Percentiles rank a stretch among this genome's conserved stretches.
Evolutionary conservation across 2,888 invertebrate genomes (phyloP).

Genomic region (Hyposoter dolosus): DNA sequence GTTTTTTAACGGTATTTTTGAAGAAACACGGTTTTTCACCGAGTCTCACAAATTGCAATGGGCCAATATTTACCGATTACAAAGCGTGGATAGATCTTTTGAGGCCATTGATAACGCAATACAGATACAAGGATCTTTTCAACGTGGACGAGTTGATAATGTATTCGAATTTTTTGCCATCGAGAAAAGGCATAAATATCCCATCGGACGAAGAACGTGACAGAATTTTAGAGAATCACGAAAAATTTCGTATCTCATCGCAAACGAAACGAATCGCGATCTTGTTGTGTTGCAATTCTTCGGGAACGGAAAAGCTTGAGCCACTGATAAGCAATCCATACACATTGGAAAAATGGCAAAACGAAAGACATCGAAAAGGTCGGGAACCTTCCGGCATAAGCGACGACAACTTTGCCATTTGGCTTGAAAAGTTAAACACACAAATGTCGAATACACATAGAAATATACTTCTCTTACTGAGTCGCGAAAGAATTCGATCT

Average conservation of each 20-base stretch:
- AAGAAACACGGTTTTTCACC: conserved; percentile 75
- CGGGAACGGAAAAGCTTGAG: conserved; percentile 77
- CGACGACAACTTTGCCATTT: conserved; percentile 73
- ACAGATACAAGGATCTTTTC: conserved; percentile 77
- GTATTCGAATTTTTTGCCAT: conserved; percentile 73
- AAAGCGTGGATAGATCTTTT: conserved; percentile 76
- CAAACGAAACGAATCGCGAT: conserved; percentile 68
- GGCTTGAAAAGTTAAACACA: conserved; percentile 74
- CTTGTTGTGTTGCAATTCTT: conserved; percentile 76
- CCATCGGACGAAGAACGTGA: conserved; percentile 1
- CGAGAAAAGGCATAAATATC: conserved; percentile 19
- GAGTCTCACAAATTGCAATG: conserved; percentile 65
- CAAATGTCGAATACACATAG: conserved; percentile 71
- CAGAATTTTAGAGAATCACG: neutral
- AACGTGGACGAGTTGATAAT: conserved; percentile 77
- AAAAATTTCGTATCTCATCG: neutral
- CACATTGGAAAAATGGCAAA: conserved; percentile 24
- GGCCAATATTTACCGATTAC: conserved; percentile 76
- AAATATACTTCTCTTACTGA: conserved; percentile 75
- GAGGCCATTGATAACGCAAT: conserved; percentile 73
- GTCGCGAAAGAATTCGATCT: conserved; percentile 70
- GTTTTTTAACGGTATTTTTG: conserved; percentile 77
- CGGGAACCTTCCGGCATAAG: conserved; percentile 71
- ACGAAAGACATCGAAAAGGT: conserved; percentile 69
- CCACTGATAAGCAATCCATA: conserved; percentile 77